These are phyloP conservation scores for Drosophila algonquin DNA, from an alignment of 2,888 invertebrate genomes.

Conservation along the genomic window DNA sequence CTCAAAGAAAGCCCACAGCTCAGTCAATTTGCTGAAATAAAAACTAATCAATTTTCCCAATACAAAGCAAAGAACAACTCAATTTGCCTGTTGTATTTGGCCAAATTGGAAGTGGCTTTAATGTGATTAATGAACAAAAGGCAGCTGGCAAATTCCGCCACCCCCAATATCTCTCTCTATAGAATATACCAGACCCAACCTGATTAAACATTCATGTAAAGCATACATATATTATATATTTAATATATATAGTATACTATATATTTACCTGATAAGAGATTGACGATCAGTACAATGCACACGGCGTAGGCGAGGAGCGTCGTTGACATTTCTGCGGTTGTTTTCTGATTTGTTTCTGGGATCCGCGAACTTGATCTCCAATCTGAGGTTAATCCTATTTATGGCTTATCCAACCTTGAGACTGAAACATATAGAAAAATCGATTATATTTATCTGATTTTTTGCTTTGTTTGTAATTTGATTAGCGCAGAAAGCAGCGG, in stretches of 20 bases:
- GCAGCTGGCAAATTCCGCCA: neutral
- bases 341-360: conserved; percentile 28
- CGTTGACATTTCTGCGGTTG: conserved; percentile 55
- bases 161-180: neutral
- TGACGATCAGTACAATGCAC: conserved; percentile 72
- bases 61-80: conserved; percentile 18
- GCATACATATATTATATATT: neutral
- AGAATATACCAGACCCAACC: neutral
- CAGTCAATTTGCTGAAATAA: conserved; percentile 2
- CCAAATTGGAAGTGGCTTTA: conserved; percentile 17
- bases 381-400: neutral
- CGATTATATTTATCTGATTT: conserved; percentile 7
- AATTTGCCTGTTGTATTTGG: conserved; percentile 23
- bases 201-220: neutral
- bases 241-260: neutral
- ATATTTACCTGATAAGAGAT: conserved; percentile 80
- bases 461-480: conserved; percentile 32
- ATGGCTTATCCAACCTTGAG: conserved; percentile 12
- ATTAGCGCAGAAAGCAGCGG: conserved; percentile 13
- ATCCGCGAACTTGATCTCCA: conserved; percentile 21
- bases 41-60: conserved; percentile 38
- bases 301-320: conserved; percentile 61
- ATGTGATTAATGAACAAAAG: conserved; percentile 30
- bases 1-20: neutral
- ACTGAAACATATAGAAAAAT: conserved; percentile 26